Evolutionary conservation across 2,113 vertebrate genomes (phyloP), one percentile per base, ranked within the genome.

Genomic region (Eonycteris spelaea): DNA sequence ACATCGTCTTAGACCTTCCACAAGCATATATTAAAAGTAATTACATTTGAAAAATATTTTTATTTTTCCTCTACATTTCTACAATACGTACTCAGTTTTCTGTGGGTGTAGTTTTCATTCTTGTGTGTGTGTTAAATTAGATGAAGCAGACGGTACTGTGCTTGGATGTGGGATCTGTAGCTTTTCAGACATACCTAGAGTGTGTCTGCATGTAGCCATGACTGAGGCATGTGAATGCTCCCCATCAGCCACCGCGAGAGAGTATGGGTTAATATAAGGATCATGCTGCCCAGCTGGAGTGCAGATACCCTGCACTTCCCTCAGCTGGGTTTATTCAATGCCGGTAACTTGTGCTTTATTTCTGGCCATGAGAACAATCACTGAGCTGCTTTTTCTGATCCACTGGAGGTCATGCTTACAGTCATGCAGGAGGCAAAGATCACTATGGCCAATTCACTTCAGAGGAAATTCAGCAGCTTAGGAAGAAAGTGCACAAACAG

Each of bases 21-120:
- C 98, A 99, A 98, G 98, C 98, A 99, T 99, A 98, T 99, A 98
- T 98, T 99, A 99, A 98, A 99, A 98, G 98, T 98, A 98, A 98
- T 98, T 98, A 98, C 98, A 98, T 99, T 98, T 99, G 98, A 98
- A 99, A 99, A 99, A 99, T 99, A 99, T 98, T 98, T 98, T 98
- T 97, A 98, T 98, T 99, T 98, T 95, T 98, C 98, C 97, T 98
- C 98, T 99, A 99, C 98, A 98, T 98, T 98, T 99, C 98, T 98
- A 99, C 98, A 99, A 98, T 98, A 98, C 98, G 98, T 98, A 98
- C 96, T 98, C 98, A 98, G 97, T 97, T 98, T 98, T 98, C 96
- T 97, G 96, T 97, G 93, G 92, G 89, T 91, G 73, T 95, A 5
- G 48, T 83, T 98, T 95, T 97, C 98, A 65, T 97, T 97, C 96